Base-by-base conservation (phyloP, 2,888 invertebrate species). In the Zonitis immaculata region DNA sequence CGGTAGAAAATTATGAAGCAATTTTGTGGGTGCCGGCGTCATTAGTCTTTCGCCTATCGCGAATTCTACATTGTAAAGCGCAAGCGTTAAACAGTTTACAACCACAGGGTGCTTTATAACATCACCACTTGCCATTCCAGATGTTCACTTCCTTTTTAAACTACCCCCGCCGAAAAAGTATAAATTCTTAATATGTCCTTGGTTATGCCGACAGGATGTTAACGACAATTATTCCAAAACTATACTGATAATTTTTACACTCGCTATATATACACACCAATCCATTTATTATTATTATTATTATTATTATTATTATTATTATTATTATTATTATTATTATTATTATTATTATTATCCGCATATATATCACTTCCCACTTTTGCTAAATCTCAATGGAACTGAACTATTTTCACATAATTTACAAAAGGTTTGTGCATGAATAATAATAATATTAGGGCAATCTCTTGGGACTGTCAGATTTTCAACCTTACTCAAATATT, bases 1-100 rank as follows among this genome's bases (percentile, higher is more conserved):
- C 71, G 66, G 60, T 70, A 69, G 74, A 73, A 74, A 75, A 75
- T 75, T 75, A 75, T 75, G 75, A 75, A 75, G 73, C 73, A 75
- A 75, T 75, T 73, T 73, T 71, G 74, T 68, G 73, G 73, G 72
- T 68, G 71, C 71, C 65, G 67, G 65, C 64, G 70, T 73, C 72
- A 74, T 74, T 74, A 74, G 73, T 74, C 72, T 74, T 72, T 66
- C 67, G 61, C 57, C 51, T 61, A 47, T 42, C 49, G 35, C 32
- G 20, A 47, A 56, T 49, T 49, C 44, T 22, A 30, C 26, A 50
- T 14, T 35, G n/a, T 47, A 43, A 3, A 42, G 52, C 61, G 58
- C 61, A 48, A 42, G 54, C 54, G 55, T 51, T 35, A 30, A 48
- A 27, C 52, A 46, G 35, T 61, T 54, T 53, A 14, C 27, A 51